These are phyloP conservation scores for Daptonema setosum DNA, from an alignment of 2,888 invertebrate species.

Conservation along the genomic window DNA sequence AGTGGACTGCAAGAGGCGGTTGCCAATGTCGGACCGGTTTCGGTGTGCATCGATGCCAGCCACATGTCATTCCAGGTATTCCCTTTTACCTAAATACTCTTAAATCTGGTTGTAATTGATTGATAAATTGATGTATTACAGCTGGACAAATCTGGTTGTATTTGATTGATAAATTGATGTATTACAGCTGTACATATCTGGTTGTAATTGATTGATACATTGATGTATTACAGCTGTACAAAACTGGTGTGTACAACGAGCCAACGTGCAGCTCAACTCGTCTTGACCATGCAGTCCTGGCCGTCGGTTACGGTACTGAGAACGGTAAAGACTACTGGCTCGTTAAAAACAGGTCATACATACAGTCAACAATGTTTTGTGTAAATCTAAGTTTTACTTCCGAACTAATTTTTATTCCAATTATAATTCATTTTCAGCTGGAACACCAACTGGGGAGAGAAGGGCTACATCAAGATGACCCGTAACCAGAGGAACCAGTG, in stretches of 20 bases:
- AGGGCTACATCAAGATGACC: constrained; percentile 55
- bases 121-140: too few species aligned
- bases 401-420: too few species aligned
- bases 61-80: constrained; percentile 13
- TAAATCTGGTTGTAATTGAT: too few species aligned
- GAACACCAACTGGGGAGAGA: constrained; percentile 63
- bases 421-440: constrained; percentile 56
- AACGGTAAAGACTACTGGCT: constrained; percentile 59
- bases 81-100: too few species aligned
- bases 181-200: too few species aligned
- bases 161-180: too few species aligned
- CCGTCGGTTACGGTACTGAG: constrained; percentile 73
- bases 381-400: too few species aligned
- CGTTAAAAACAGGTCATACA: constrained; percentile 56
- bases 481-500: constrained; percentile 52
- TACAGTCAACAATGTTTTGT: too few species aligned
- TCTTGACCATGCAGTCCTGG: constrained; percentile 68
- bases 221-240: too few species aligned
- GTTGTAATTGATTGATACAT: too few species aligned
- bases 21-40: constrained; percentile 26
- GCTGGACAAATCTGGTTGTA: too few species aligned
- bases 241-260: constrained; percentile 27
- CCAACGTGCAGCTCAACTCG: constrained; percentile 42
- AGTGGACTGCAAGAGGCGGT: constrained; percentile 19
- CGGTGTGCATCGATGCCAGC: constrained; percentile 27